Conservation (phyloP, 2,113 vertebrate genomes). For the Mirza zaza region DNA sequence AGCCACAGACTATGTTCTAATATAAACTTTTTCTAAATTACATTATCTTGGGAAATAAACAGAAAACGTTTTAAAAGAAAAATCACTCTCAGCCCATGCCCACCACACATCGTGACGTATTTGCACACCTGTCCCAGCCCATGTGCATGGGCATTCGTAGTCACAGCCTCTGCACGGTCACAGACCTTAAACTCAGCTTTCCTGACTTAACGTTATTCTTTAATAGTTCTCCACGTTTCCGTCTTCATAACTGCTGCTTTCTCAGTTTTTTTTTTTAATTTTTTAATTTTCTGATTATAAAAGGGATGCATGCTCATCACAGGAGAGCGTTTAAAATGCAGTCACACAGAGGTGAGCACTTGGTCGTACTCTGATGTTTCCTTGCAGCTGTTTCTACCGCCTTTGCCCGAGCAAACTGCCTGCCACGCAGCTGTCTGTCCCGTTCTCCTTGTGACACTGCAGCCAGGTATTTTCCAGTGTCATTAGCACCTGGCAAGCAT, state of each 20-base stretch:
- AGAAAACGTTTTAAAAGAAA: not conserved
- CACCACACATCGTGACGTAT: fast-evolving
- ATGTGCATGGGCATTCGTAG: fast-evolving
- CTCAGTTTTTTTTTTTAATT: not conserved
- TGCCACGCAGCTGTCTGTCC: fast-evolving
- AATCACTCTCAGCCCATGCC: no score
- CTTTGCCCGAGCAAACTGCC: not conserved
- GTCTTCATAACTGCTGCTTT: not conserved
- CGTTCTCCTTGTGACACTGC: fast-evolving
- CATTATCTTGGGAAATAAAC: not conserved
- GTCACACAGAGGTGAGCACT: fast-evolving
- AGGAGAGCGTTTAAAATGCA: not conserved
- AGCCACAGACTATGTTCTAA: not conserved
- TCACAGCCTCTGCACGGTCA: fast-evolving
- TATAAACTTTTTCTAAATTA: not conserved
- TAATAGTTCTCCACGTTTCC: no score
- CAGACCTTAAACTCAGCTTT: not conserved
- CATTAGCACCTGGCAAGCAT: fast-evolving
- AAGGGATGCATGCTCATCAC: fast-evolving
- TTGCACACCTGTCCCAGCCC: fast-evolving
- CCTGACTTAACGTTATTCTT: fast-evolving
- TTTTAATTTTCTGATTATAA: not conserved
- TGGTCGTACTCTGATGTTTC: fast-evolving
- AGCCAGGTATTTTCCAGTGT: not conserved
- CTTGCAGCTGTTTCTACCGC: fast-evolving